These are phyloP conservation scores for Picus viridis DNA, from an alignment of 2,797 vertebrate species.

Conservation along the genomic window DNA sequence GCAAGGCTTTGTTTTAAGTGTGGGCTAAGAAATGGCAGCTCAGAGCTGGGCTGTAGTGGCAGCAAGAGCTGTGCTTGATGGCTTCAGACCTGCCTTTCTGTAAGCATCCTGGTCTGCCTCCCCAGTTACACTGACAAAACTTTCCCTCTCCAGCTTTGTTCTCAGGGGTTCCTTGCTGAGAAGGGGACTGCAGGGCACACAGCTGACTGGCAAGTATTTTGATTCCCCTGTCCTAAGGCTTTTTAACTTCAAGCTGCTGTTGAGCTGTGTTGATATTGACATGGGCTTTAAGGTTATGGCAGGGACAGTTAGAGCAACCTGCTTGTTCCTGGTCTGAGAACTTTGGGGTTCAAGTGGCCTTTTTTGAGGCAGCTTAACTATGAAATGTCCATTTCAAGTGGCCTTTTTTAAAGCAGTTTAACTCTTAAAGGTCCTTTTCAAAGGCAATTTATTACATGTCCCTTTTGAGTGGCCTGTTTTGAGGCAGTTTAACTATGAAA, in stretches of 20 bases:
- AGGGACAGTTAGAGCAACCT: neutral
- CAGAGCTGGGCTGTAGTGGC: neutral
- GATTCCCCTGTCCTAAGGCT: neutral
- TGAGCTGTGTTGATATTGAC: neutral
- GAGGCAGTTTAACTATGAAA: neutral
- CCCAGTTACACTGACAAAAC: neutral
- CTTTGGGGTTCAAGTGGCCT: too few species aligned
- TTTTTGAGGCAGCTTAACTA: too few species aligned
- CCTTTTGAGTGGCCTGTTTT: too few species aligned
- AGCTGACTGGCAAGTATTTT: conserved; percentile 60
- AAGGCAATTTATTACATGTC: too few species aligned
- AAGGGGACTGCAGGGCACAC: conserved; percentile 28
- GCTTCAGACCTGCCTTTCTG: neutral
- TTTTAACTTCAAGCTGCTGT: neutral
- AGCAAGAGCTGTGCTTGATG: neutral
- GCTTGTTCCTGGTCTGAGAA: neutral
- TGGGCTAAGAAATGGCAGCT: neutral
- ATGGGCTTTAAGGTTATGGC: neutral
- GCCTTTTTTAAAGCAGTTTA: neutral
- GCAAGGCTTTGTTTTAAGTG: conserved; percentile 67
- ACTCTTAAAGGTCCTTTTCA: too few species aligned
- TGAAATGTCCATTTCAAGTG: neutral
- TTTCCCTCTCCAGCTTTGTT: conserved; percentile 36
- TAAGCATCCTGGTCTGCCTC: neutral
- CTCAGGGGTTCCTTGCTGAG: conserved; percentile 6